Percentiles rank a stretch among this genome's conserved stretches.
Evolutionary conservation across 2,888 invertebrate species (phyloP).

Genomic region (Chironomus tentans): DNA sequence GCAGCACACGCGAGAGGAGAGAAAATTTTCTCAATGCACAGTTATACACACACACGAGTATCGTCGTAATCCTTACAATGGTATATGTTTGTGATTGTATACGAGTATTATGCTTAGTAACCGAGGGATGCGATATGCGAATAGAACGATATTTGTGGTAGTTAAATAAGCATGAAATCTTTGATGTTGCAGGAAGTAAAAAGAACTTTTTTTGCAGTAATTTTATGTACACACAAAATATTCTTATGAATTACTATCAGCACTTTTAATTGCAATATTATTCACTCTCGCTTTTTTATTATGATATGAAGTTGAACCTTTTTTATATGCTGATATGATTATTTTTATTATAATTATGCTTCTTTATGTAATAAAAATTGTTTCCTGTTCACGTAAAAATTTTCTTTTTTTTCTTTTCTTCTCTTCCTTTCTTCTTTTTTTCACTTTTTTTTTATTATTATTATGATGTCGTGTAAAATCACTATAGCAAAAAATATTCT

Average conservation of each 20-base stretch:
- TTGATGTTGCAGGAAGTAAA: not conserved
- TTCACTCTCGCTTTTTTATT: not conserved
- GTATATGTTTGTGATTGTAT: not conserved
- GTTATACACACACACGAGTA: too few relatives aligned
- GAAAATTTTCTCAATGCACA: not conserved
- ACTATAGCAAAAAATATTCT: too few relatives aligned
- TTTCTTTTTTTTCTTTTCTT: too few relatives aligned
- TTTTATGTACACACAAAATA: not conserved
- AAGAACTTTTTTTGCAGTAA: not conserved
- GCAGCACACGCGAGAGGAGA: not conserved
- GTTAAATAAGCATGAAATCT: constrained; percentile 25
- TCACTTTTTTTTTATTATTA: not conserved
- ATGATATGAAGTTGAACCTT: not conserved
- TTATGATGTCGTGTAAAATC: too few relatives aligned
- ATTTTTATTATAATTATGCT: too few relatives aligned
- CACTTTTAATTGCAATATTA: too few relatives aligned
- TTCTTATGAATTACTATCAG: not conserved
- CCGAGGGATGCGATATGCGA: not conserved
- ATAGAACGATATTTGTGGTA: constrained; percentile 7
- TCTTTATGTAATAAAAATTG: too few relatives aligned
- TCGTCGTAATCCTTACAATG: not conserved
- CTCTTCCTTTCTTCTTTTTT: too few relatives aligned
- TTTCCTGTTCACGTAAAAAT: too few relatives aligned
- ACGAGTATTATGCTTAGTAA: not conserved
- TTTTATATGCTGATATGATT: not conserved